These are phyloP conservation scores for Odontamblyopus rebecca DNA, from an alignment of 2,797 vertebrate species.

Conservation along the genomic window DNA sequence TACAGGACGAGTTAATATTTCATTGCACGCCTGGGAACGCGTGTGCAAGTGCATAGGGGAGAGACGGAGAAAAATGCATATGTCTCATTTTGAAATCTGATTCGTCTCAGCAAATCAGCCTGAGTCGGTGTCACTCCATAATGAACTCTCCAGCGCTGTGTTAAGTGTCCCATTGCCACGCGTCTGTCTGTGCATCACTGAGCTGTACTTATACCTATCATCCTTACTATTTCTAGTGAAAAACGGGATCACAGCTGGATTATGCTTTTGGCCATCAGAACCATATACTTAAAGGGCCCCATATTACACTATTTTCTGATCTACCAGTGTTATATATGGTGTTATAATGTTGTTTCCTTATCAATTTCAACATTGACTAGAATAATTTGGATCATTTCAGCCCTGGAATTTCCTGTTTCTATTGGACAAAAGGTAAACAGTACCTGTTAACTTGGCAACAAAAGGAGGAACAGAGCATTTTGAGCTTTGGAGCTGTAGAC, in stretches of 20 bases:
- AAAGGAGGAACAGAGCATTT: too few species aligned
- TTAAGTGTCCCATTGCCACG: conserved; percentile 42
- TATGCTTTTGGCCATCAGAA: not conserved
- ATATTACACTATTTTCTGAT: too few species aligned
- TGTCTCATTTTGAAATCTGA: conserved; percentile 77
- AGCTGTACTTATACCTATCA: conserved; percentile 30
- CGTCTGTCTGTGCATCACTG: conserved; percentile 37
- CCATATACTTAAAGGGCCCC: too few species aligned
- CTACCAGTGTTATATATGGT: too few species aligned
- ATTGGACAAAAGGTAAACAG: too few species aligned
- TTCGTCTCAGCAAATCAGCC: conserved; percentile 75
- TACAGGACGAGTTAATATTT: conserved; percentile 77
- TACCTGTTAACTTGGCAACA: too few species aligned
- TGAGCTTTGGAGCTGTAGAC: too few species aligned
- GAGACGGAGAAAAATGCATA: conserved; percentile 54
- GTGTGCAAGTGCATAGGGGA: conserved; percentile 39
- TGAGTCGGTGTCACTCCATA: conserved; percentile 71
- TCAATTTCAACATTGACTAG: too few species aligned
- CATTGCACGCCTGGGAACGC: conserved; percentile 63
- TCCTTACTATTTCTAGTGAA: conserved; percentile 3
- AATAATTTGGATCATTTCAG: too few species aligned
- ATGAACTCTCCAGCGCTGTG: conserved; percentile 65
- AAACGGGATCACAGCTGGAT: not conserved
- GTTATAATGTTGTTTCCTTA: too few species aligned
- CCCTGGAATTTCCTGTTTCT: too few species aligned